A percentile compares a stretch with the other conserved stretches of the same genome.
Conservation (phyloP, 2,113 vertebrate species). For the Mustelus asterias region DNA sequence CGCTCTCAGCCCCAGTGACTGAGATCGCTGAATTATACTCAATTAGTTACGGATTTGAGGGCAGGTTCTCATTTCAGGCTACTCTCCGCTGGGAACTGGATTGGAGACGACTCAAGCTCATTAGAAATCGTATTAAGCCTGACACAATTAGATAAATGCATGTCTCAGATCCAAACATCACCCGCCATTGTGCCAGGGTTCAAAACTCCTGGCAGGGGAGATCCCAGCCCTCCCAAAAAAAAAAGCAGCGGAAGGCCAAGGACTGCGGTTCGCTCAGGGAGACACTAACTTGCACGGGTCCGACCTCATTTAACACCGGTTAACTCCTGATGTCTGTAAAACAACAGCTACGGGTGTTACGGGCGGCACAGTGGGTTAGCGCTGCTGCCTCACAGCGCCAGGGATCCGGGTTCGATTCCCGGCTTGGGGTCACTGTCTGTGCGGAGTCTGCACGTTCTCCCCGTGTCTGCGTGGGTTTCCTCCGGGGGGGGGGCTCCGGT, state of each 20-base stretch:
- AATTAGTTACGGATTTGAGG: conserved; percentile 17
- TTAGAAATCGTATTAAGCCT: conserved; percentile 15
- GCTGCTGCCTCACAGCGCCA: no score
- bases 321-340: neutral
- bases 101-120: neutral
- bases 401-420: no score
- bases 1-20: neutral
- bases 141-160: conserved; percentile 31
- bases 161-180: neutral
- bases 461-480: no score
- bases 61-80: neutral
- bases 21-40: neutral
- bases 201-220: neutral
- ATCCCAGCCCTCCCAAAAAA: neutral
- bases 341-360: neutral
- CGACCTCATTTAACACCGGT: neutral
- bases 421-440: no score
- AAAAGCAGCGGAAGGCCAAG: neutral
- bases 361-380: no score
- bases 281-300: neutral
- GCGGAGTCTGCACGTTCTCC: no score
- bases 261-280: neutral
- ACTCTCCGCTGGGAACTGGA: neutral
- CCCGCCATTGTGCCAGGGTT: neutral
- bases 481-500: no score